These are phyloP conservation scores for Pharmacophagus antenor DNA, from an alignment of 2,888 invertebrate species.

Conservation along the genomic window DNA sequence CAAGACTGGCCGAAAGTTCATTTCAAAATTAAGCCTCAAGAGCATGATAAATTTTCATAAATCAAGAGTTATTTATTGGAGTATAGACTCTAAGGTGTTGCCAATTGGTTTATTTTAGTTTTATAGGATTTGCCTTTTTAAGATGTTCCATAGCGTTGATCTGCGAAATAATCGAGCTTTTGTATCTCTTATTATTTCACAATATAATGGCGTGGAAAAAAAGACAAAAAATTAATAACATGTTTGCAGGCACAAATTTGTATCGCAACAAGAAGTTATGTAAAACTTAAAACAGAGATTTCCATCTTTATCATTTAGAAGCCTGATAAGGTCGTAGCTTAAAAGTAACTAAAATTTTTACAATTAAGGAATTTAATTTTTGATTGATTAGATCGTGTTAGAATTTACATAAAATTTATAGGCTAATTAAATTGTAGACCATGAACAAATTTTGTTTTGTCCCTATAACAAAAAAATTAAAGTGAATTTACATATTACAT, in stretches of 20 bases:
- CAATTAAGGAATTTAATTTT: too few species aligned
- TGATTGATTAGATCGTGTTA: too few species aligned
- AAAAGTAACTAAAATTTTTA: not conserved
- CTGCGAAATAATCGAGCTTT: constrained; percentile 59
- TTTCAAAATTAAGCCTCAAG: constrained; percentile 80
- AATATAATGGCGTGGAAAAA: constrained; percentile 44
- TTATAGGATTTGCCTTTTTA: constrained; percentile 57
- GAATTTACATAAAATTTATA: too few species aligned
- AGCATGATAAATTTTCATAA: constrained; percentile 80
- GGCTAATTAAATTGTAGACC: too few species aligned
- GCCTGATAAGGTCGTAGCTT: not conserved
- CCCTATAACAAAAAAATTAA: too few species aligned
- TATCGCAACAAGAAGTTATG: constrained; percentile 27
- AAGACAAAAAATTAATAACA: constrained; percentile 50
- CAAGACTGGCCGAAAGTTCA: constrained; percentile 50
- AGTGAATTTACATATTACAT: not conserved
- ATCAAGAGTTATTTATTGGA: constrained; percentile 77
- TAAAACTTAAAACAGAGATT: constrained; percentile 4
- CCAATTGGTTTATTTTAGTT: constrained; percentile 70
- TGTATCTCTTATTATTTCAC: constrained; percentile 55
- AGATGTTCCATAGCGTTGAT: constrained; percentile 54
- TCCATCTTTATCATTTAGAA: not conserved
- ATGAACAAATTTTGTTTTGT: not conserved
- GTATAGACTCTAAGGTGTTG: constrained; percentile 77
- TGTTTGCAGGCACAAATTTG: constrained; percentile 37